Evolutionary conservation across 2,888 invertebrate genomes (phyloP).

Genomic region (Neoscelio sp.): DNA sequence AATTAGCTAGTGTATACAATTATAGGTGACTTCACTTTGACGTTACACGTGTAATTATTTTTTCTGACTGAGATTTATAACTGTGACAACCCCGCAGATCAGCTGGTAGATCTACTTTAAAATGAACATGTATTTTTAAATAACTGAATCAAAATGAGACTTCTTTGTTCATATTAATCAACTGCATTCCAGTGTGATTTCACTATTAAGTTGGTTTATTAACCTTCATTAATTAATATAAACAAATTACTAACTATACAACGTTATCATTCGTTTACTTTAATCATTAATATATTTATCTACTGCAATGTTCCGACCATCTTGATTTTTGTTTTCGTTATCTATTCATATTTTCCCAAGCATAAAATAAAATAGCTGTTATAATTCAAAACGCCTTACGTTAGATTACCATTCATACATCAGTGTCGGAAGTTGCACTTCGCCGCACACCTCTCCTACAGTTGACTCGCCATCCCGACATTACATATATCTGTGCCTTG

Average conservation of each 20-base stretch:
- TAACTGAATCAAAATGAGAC: slow-evolving; percentile 1
- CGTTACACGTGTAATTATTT: slow-evolving; percentile 17
- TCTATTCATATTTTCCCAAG: slow-evolving; percentile 45
- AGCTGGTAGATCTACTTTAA: slow-evolving; percentile 24
- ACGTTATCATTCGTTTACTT: no score
- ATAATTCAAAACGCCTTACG: slow-evolving; percentile 48
- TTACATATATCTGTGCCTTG: no score
- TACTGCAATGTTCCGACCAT: slow-evolving; percentile 4
- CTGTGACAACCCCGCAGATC: neutral
- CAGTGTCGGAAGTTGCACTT: slow-evolving; percentile 49
- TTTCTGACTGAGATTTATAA: slow-evolving; percentile 14
- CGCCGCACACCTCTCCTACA: slow-evolving; percentile 29
- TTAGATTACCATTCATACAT: slow-evolving; percentile 49
- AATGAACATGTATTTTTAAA: slow-evolving; percentile 1
- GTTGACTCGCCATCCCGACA: no score
- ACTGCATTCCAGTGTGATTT: neutral
- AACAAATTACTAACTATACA: no score
- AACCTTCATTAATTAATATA: no score
- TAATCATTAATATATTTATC: neutral
- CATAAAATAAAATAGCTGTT: slow-evolving; percentile 46
- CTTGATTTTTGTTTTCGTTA: slow-evolving; percentile 45
- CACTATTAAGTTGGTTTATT: neutral
- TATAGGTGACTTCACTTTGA: neutral
- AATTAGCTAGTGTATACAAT: no score
- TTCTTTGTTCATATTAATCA: no score